A percentile compares a stretch with the other conserved stretches of the same genome.
phyloP scores from a whole-genome alignment of 2,113 vertebrate genomes.

The Cathartes aura region DNA sequence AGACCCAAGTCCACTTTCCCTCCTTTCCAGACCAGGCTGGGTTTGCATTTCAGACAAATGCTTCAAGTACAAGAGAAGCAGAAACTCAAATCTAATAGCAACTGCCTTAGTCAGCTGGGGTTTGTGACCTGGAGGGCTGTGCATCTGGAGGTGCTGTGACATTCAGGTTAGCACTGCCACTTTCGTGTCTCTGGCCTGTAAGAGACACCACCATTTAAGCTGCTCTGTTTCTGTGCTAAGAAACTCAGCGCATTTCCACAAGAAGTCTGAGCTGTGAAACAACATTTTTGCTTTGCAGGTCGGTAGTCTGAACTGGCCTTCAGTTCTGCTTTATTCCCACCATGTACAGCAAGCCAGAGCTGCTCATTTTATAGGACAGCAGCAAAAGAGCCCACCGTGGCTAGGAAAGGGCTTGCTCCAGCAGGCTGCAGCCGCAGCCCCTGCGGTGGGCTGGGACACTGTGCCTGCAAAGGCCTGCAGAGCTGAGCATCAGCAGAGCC shows the following conservation, averaged over 20 bases:
- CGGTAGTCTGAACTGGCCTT: background rate
- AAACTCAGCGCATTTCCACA: background rate
- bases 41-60: background rate
- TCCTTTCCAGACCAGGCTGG: background rate
- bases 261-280: background rate
- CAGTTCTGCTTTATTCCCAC: background rate
- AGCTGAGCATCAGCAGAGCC: background rate
- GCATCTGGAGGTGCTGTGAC: background rate
- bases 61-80: background rate
- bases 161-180: too few relatives aligned
- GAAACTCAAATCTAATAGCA: background rate
- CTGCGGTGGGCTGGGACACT: background rate
- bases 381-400: background rate
- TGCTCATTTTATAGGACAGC: background rate
- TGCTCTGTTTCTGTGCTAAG: background rate
- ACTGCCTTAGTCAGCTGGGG: too few relatives aligned
- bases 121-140: background rate
- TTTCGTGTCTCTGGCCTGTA: background rate
- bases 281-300: background rate
- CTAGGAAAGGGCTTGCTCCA: background rate
- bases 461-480: background rate
- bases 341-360: background rate
- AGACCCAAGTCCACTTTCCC: background rate
- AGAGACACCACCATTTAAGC: background rate
- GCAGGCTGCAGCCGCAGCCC: background rate